Evolutionary conservation across 2,113 vertebrate species (phyloP).

Genomic region (Limnothrissa miodon): DNA sequence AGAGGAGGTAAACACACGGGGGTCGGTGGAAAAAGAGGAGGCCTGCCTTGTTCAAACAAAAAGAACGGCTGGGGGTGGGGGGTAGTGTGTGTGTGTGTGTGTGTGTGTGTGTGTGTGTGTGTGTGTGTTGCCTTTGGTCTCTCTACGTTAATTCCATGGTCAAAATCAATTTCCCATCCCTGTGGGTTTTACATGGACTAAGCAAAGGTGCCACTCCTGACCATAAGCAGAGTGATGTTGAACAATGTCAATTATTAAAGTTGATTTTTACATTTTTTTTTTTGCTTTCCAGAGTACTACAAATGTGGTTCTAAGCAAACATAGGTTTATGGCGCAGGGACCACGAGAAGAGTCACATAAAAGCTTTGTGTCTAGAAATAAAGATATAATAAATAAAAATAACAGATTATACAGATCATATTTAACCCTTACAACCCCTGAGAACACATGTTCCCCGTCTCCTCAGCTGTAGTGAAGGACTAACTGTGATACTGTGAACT

Average conservation of each 20-base stretch:
- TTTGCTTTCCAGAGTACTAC: neutral
- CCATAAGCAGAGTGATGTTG: neutral
- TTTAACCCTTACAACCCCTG: too few species aligned
- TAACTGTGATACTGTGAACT: too few species aligned
- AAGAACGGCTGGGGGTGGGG: neutral
- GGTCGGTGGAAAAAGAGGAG: conserved; percentile 57
- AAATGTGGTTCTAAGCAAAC: neutral
- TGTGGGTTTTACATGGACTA: neutral
- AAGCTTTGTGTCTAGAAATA: neutral
- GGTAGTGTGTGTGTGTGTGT: too few species aligned
- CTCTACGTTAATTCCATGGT: neutral
- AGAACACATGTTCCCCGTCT: too few species aligned
- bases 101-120: too few species aligned
- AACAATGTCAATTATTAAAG: too few species aligned
- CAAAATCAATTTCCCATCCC: neutral
- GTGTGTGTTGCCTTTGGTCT: neutral
- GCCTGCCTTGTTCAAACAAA: conserved; percentile 56
- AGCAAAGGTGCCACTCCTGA: neutral
- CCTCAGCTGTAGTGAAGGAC: neutral
- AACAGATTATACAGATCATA: too few species aligned
- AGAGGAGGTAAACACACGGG: conserved; percentile 65
- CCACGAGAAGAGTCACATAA: neutral
- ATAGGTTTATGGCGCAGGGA: neutral
- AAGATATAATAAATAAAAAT: neutral
- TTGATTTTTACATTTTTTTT: too few species aligned